phyloP scores from a whole-genome alignment of 1,140 invertebrate species.

The Maconellicoccus hirsutus region DNA sequence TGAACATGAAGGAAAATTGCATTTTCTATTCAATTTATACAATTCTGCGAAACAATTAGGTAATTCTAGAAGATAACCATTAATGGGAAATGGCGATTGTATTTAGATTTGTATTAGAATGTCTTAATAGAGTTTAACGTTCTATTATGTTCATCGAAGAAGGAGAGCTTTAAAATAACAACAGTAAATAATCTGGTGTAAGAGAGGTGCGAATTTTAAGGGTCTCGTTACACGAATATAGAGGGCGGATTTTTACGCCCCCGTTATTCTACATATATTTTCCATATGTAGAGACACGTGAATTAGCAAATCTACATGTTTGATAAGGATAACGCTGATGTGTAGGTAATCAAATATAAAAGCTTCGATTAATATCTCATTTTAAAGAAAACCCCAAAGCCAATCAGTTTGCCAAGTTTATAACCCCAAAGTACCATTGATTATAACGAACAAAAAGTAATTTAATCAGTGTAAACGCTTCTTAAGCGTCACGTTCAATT shows the following conservation, averaged over 20 bases:
- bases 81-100: conserved; percentile 7
- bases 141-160: background rate
- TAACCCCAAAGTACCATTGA: background rate
- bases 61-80: conserved; percentile 9
- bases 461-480: conserved; percentile 2
- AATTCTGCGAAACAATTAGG: background rate
- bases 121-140: conserved; percentile 9
- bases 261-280: no score
- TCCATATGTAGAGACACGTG: no score
- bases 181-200: background rate
- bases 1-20: background rate
- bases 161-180: background rate
- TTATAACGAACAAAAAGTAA: background rate
- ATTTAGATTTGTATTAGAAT: conserved; percentile 10
- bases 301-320: no score
- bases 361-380: no score
- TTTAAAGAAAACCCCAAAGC: no score
- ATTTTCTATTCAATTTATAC: background rate
- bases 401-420: background rate
- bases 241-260: no score
- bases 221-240: no score
- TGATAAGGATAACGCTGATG: no score
- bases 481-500: background rate
- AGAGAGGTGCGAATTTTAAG: no score
- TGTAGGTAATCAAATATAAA: no score